A percentile compares a stretch with the other conserved stretches of the same genome.
phyloP scores from a whole-genome alignment of 2,888 invertebrate species.

The Drosophila eohydei region DNA sequence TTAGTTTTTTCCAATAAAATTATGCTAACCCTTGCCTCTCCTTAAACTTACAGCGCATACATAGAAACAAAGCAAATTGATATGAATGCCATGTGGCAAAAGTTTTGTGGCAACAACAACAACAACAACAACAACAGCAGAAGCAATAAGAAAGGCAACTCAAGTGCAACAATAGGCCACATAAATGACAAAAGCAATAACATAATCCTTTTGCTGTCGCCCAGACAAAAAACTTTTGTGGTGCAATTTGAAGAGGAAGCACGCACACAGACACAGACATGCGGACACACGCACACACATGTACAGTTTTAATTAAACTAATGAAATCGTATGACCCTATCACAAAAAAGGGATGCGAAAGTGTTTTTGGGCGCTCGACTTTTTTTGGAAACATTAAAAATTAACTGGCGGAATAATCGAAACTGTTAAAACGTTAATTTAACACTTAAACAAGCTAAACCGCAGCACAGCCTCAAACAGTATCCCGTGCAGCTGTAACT shows the following conservation, averaged over 20 bases:
- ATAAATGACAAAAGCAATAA: slow-evolving; percentile 73
- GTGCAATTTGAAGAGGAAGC: slow-evolving; percentile 74
- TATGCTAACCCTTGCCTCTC: background rate
- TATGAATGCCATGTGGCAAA: slow-evolving; percentile 73
- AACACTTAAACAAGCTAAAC: slow-evolving; percentile 81
- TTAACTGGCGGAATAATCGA: slow-evolving; percentile 75
- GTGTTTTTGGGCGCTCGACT: slow-evolving; percentile 18
- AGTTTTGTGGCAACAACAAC: slow-evolving; percentile 59
- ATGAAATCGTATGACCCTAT: slow-evolving; percentile 69
- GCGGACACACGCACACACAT: slow-evolving; percentile 14
- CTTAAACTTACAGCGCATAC: slow-evolving; percentile 21
- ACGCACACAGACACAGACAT: slow-evolving; percentile 26
- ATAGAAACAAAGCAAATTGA: slow-evolving; percentile 61
- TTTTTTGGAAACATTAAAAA: slow-evolving; percentile 62
- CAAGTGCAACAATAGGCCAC: slow-evolving; percentile 62
- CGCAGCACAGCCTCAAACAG: slow-evolving; percentile 62
- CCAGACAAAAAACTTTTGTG: slow-evolving; percentile 64
- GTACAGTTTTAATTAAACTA: slow-evolving; percentile 80
- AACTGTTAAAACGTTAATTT: slow-evolving; percentile 79
- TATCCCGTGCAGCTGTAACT: slow-evolving; percentile 51
- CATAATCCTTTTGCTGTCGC: slow-evolving; percentile 62
- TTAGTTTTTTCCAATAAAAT: background rate
- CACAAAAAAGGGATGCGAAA: slow-evolving; percentile 25
- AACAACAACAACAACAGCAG: slow-evolving; percentile 24
- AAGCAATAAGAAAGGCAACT: slow-evolving; percentile 19